A percentile compares a stretch with the other conserved stretches of the same genome.
phyloP scores from a whole-genome alignment of 2,113 vertebrate species.

The Microtus richardsoni region DNA sequence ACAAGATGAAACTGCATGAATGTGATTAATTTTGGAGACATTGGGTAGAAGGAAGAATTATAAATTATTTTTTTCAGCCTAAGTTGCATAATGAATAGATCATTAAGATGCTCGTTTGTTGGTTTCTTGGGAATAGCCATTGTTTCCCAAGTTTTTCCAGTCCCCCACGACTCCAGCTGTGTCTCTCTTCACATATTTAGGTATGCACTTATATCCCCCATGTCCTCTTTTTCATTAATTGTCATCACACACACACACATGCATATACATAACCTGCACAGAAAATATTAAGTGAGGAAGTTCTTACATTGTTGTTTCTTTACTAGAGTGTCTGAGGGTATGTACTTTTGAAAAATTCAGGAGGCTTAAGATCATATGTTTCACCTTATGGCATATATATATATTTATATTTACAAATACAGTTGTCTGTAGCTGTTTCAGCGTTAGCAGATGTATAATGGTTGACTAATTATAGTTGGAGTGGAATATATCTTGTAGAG shows the following conservation, averaged over 20 bases:
- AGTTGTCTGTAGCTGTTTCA: slow-evolving; percentile 7
- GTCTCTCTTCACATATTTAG: neutral
- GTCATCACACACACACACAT: neutral
- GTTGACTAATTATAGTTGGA: slow-evolving; percentile 47
- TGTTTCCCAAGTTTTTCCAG: neutral
- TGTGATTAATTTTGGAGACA: neutral
- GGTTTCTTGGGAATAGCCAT: neutral
- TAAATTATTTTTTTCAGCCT: slow-evolving; percentile 8
- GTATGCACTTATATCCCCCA: neutral
- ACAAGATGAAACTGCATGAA: neutral
- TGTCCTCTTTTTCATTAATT: neutral
- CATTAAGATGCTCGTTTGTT: neutral
- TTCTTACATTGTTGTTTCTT: slow-evolving; percentile 40
- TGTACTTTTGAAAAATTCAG: slow-evolving; percentile 5
- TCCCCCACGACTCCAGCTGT: neutral
- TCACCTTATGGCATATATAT: neutral
- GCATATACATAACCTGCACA: neutral
- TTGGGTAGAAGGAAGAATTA: neutral
- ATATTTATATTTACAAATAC: neutral
- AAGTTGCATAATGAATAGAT: slow-evolving; percentile 17
- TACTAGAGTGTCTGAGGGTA: neutral
- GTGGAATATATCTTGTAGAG: slow-evolving; percentile 48
- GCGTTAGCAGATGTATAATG: neutral
- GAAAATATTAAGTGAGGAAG: slow-evolving; percentile 50
- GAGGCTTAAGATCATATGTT: neutral